Conservation (phyloP, 2,113 vertebrate species). For the Phoenicopterus ruber region DNA sequence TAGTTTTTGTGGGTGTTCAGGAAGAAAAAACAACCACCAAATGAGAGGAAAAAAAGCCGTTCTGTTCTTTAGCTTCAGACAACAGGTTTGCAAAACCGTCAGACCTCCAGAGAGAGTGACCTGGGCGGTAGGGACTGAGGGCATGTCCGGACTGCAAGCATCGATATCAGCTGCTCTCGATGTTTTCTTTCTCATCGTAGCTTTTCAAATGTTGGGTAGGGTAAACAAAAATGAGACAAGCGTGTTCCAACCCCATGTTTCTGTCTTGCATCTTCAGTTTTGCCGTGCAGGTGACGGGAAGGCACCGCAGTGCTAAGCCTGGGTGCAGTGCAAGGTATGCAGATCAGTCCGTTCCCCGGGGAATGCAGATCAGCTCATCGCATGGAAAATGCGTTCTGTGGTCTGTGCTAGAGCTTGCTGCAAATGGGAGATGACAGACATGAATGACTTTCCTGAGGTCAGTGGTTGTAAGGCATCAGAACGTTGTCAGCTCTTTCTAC, state of each 20-base stretch:
- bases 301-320: background rate
- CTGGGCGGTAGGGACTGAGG: background rate
- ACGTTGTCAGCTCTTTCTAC: background rate
- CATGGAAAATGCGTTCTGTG: background rate
- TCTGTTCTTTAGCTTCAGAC: background rate
- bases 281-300: rapidly evolving
- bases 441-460: background rate
- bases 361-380: background rate
- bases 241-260: background rate
- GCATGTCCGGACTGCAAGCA: background rate
- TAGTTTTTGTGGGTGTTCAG: background rate
- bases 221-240: background rate
- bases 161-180: rapidly evolving
- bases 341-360: background rate
- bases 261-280: rapidly evolving
- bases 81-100: background rate
- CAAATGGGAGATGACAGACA: background rate
- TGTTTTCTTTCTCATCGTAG: rapidly evolving
- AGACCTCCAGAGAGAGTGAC: background rate
- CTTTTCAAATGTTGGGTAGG: background rate
- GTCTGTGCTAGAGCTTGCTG: background rate
- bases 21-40: background rate
- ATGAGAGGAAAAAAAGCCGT: background rate
- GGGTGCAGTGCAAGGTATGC: rapidly evolving
- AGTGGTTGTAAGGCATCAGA: background rate